Conservation (phyloP, 2,113 vertebrate species). For the Lagopus leucura region DNA sequence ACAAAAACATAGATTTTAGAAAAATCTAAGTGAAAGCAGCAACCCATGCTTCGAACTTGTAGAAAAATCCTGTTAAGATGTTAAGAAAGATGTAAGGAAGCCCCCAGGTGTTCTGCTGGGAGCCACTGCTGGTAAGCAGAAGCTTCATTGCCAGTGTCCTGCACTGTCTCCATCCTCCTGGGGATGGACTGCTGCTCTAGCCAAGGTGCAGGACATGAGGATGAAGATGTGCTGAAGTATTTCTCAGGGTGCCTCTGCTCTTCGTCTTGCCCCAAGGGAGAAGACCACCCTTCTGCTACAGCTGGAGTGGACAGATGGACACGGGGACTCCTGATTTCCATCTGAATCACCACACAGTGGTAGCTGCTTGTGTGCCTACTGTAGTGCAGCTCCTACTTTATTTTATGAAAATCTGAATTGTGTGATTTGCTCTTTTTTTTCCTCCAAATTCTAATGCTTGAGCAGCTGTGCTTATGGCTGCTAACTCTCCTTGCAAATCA, state of each 20-base stretch:
- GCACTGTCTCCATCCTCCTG: not conserved
- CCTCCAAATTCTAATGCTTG: not conserved
- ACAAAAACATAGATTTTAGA: not conserved
- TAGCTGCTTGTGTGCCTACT: not conserved
- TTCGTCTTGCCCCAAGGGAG: not conserved
- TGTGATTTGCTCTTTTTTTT: not conserved
- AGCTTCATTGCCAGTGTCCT: not conserved
- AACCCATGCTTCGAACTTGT: not conserved
- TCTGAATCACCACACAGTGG: not conserved
- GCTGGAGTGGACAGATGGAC: not conserved
- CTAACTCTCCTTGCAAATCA: not conserved
- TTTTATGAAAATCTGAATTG: not conserved
- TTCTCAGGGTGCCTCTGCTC: not conserved
- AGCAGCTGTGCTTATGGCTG: not conserved
- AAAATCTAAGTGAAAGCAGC: not conserved
- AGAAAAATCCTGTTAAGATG: not conserved
- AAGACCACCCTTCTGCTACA: not conserved
- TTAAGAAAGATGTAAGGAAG: not conserved
- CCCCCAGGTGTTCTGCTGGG: not conserved
- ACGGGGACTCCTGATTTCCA: not conserved
- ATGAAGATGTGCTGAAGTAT: not conserved
- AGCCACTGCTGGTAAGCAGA: not conserved
- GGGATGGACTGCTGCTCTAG: not conserved
- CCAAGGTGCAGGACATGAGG: not conserved
- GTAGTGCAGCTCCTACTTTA: not conserved